Percentiles rank a stretch among this genome's conserved stretches.
These are phyloP conservation scores for Aphodius granarius DNA, from an alignment of 2,888 invertebrate species.

Conservation along the genomic window DNA sequence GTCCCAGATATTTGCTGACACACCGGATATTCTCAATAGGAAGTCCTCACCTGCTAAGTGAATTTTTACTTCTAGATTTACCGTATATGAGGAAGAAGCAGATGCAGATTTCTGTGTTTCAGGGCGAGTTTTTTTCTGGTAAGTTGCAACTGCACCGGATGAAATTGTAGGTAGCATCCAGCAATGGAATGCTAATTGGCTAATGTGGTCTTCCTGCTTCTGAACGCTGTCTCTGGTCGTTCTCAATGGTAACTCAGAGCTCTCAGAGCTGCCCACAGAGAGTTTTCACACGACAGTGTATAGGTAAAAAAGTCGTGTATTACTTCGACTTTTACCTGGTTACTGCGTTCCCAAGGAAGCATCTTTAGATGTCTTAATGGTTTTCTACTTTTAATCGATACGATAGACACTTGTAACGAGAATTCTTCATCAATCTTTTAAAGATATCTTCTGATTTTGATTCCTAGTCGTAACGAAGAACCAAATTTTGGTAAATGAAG, in stretches of 20 bases:
- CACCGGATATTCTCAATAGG: background rate
- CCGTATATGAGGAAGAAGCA: background rate
- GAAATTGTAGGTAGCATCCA: background rate
- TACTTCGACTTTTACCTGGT: background rate
- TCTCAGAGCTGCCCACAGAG: background rate
- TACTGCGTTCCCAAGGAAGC: background rate
- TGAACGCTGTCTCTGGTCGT: background rate
- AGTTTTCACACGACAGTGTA: background rate
- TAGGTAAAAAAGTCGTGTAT: background rate
- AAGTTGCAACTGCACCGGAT: background rate
- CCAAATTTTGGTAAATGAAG: too few species aligned
- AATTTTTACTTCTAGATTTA: background rate
- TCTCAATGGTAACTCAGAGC: background rate
- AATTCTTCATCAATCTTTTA: too few species aligned
- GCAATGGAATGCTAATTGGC: background rate
- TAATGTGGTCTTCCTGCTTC: background rate
- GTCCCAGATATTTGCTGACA: background rate
- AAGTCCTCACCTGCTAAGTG: background rate
- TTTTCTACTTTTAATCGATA: background rate
- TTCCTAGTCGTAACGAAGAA: too few species aligned
- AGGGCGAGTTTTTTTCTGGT: background rate
- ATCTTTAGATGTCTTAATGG: background rate
- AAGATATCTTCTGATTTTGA: too few species aligned
- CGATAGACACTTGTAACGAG: too few species aligned
- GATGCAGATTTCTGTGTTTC: background rate